A percentile compares a stretch with the other conserved stretches of the same genome.
phyloP scores from a whole-genome alignment of 2,797 vertebrate species.

The Catostomus latipinnis region DNA sequence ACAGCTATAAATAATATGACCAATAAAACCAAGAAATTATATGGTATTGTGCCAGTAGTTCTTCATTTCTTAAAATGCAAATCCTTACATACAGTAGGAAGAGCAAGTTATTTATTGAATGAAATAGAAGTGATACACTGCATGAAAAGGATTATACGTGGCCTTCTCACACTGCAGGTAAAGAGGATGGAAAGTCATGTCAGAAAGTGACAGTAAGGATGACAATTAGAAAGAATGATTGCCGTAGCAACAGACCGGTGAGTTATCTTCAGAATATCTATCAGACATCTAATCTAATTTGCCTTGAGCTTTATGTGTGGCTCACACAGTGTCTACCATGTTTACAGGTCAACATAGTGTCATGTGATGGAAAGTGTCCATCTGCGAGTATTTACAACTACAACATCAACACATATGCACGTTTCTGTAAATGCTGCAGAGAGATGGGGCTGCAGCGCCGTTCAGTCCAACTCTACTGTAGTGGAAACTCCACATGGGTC shows the following conservation, averaged over 20 bases:
- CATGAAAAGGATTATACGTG: background rate
- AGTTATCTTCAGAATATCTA: slow-evolving; percentile 56
- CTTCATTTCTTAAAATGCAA: background rate
- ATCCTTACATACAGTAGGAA: background rate
- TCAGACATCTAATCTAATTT: background rate
- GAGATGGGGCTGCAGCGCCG: slow-evolving; percentile 92
- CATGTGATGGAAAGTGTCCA: slow-evolving; percentile 95
- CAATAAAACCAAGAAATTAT: background rate
- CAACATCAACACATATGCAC: slow-evolving; percentile 95
- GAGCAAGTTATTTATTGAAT: background rate
- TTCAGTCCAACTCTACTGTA: slow-evolving; percentile 92
- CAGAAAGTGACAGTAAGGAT: slow-evolving; percentile 98
- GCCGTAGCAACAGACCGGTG: slow-evolving; percentile 95
- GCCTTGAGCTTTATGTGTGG: background rate
- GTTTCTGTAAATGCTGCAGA: slow-evolving; percentile 98
- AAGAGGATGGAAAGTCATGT: slow-evolving; percentile 97
- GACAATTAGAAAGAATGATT: slow-evolving; percentile 98
- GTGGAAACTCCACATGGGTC: slow-evolving; percentile 93
- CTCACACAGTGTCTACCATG: background rate
- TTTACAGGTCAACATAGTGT: slow-evolving; percentile 94
- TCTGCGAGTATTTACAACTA: slow-evolving; percentile 99
- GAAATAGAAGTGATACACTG: background rate
- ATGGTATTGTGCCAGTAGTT: background rate
- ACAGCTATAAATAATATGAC: too few species aligned
- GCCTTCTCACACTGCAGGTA: slow-evolving; percentile 79